Evolutionary conservation across 2,797 vertebrate species (phyloP).

Genomic region (Euthynnus affinis): DNA sequence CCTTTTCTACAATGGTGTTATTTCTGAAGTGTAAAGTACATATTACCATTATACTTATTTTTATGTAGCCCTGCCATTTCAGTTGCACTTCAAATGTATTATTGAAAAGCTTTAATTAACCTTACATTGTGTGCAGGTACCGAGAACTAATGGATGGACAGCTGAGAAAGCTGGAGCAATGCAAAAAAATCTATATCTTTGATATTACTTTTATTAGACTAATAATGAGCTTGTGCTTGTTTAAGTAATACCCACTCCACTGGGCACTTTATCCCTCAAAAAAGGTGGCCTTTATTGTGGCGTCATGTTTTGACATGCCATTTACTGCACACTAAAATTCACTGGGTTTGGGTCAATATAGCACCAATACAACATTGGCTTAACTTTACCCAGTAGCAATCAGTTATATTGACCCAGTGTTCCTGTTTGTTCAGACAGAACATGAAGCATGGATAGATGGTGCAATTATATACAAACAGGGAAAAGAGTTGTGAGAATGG

Average conservation of each 20-base stretch:
- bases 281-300: background rate
- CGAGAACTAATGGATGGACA: background rate
- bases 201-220: background rate
- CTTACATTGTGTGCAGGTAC: background rate
- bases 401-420: too few species aligned
- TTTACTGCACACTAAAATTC: too few species aligned
- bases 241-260: background rate
- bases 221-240: background rate
- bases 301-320: too few species aligned
- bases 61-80: background rate
- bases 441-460: too few species aligned
- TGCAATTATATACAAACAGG: too few species aligned
- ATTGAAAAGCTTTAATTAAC: conserved; percentile 3
- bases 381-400: too few species aligned
- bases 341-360: too few species aligned
- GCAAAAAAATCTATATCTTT: background rate
- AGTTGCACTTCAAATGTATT: background rate
- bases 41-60: background rate
- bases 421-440: too few species aligned
- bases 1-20: background rate
- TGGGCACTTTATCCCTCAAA: background rate
- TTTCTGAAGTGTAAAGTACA: conserved; percentile 12
- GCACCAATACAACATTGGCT: too few species aligned
- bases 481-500: too few species aligned
- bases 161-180: too few species aligned